Evolutionary conservation across 2,797 vertebrate species (phyloP), one percentile per base, ranked within the genome.

Genomic region (Acipenser transmontanus): DNA sequence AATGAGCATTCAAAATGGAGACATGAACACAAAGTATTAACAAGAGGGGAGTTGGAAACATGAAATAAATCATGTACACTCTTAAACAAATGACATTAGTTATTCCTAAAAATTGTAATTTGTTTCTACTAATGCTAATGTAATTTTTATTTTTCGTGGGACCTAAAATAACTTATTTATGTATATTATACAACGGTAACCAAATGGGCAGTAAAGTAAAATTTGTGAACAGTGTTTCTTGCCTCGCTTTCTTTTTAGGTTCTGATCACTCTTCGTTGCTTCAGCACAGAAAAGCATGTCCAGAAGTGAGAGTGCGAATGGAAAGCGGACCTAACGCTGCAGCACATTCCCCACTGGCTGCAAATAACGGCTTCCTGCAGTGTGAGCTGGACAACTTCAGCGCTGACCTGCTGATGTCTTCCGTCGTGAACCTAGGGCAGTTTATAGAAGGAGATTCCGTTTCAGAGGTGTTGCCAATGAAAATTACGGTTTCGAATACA

Each of bases 311-410:
- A 52, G 78, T 98, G 67, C 91, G 91, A 65, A 91, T 98, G 83
- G 94, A 96, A 83, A 93, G 86, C 14, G 97, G 97, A 3, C 95
- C 95, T 1, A 79, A 88, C 61, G 93, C 95, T 62, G 87, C 88
- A 47, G 80, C 88, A 67, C 92, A 89, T 81, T 98, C 97, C 62
- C 82, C 87, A 3, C 85, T 98, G 77, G 93, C 95, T 34, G 92
- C 93, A 70, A 94, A 91, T 81, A 99, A 95, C 6, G 95, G 97
- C 68, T 98, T 96, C 88, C 89, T 99, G 73, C 93, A 95, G 72
- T 96, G 96, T 81, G 90, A 86, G 6, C 85, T 99, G 66, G 88
- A 91, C 61, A 90, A 93, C 54, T 94, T 98, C 80, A 91, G 77
- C n/a, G 89, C 94, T 0, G 93, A 89, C 82, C 94, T 98, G 77